phyloP scores from a whole-genome alignment of 2,888 invertebrate species.

The Oligia latruncula region DNA sequence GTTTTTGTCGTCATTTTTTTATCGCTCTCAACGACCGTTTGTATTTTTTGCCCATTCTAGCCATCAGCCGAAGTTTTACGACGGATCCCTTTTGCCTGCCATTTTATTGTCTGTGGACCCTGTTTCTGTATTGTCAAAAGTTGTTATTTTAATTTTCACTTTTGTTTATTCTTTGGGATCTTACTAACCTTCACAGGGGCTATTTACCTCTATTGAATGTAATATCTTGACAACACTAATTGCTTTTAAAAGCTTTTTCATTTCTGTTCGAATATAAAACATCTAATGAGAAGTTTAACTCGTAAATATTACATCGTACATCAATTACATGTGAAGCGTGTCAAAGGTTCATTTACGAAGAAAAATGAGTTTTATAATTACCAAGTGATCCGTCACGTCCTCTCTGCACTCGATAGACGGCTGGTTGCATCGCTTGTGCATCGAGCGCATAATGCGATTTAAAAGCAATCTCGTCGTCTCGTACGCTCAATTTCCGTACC shows the following conservation, averaged over 20 bases:
- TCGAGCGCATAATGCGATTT: constrained; percentile 83
- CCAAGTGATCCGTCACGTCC: constrained; percentile 62
- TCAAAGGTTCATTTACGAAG: constrained; percentile 58
- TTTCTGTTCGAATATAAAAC: constrained; percentile 14
- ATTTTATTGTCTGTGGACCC: constrained; percentile 69
- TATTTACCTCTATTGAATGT: constrained; percentile 18
- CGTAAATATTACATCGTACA: constrained; percentile 48
- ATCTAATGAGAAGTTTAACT: constrained; percentile 42
- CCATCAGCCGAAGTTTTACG: constrained; percentile 69
- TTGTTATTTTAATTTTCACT: constrained; percentile 63
- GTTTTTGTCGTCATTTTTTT: constrained; percentile 72
- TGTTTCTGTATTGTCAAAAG: constrained; percentile 58
- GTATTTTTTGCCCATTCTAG: constrained; percentile 69
- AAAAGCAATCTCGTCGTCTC: constrained; percentile 85
- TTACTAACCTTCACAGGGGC: constrained; percentile 4
- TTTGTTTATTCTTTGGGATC: constrained; percentile 61
- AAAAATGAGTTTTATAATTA: constrained; percentile 70
- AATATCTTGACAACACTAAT: constrained; percentile 6
- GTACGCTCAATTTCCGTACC: constrained; percentile 85
- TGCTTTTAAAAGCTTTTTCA: constrained; percentile 22
- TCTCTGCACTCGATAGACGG: constrained; percentile 64
- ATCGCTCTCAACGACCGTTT: constrained; percentile 61
- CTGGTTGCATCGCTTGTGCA: constrained; percentile 72
- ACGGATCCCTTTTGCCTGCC: constrained; percentile 70
- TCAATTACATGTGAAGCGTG: constrained; percentile 57